These are phyloP conservation scores for Tachina lurida DNA, from an alignment of 2,888 invertebrate genomes.

Conservation along the genomic window DNA sequence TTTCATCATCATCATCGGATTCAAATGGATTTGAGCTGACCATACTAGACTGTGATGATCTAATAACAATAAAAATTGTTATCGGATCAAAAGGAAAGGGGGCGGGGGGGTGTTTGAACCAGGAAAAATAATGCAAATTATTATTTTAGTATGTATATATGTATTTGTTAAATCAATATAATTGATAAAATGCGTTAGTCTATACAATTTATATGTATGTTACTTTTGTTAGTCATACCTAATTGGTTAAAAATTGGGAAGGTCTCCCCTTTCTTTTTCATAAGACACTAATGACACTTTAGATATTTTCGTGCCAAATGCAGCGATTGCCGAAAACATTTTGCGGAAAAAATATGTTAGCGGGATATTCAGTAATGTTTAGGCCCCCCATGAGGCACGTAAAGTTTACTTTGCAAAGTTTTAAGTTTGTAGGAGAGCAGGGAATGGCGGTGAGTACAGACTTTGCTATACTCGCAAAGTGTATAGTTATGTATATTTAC, in stretches of 20 bases:
- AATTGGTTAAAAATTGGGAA: slow-evolving; percentile 5
- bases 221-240: slow-evolving; percentile 13
- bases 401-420: too few species aligned
- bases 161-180: slow-evolving; percentile 58
- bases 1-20: slow-evolving; percentile 78
- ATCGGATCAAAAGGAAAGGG: neutral
- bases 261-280: neutral
- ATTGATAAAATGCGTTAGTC: slow-evolving; percentile 41
- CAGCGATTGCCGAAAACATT: too few species aligned
- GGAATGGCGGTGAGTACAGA: too few species aligned
- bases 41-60: slow-evolving; percentile 85
- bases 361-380: too few species aligned
- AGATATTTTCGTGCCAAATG: too few species aligned
- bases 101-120: slow-evolving; percentile 19
- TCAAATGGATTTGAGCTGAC: slow-evolving; percentile 86
- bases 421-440: too few species aligned
- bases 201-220: slow-evolving; percentile 10
- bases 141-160: slow-evolving; percentile 13
- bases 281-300: too few species aligned
- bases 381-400: too few species aligned
- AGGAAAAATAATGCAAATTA: slow-evolving; percentile 31
- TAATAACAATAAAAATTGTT: slow-evolving; percentile 75
- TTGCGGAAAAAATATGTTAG: too few species aligned
- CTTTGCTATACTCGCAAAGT: too few species aligned
- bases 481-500: too few species aligned